Evolutionary conservation across 2,888 invertebrate genomes (phyloP).

Genomic region (Epinotia bilunana): DNA sequence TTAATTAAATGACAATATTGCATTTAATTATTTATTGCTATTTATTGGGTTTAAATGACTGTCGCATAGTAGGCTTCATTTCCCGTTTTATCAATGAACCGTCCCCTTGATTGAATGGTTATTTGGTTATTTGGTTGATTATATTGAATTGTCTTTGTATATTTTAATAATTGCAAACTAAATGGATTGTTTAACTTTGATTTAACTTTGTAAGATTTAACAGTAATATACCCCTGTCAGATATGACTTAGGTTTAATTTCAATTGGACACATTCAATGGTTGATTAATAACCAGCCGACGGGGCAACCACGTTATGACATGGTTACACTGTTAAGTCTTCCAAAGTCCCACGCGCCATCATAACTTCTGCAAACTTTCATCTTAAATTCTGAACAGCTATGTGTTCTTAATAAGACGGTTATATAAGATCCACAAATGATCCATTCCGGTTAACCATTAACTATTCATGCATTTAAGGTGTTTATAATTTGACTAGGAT

Average conservation of each 20-base stretch:
- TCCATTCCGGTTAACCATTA: not conserved
- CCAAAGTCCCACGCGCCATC: too few relatives aligned
- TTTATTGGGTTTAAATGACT: conserved; percentile 36
- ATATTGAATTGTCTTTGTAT: not conserved
- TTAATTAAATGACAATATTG: conserved; percentile 52
- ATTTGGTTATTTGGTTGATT: not conserved
- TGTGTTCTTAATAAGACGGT: not conserved
- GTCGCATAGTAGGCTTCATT: conserved; percentile 38
- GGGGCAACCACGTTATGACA: too few relatives aligned
- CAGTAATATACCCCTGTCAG: too few relatives aligned
- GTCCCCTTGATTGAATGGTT: not conserved
- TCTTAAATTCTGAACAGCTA: not conserved
- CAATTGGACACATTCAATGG: too few relatives aligned
- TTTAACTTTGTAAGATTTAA: too few relatives aligned
- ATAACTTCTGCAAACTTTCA: not conserved
- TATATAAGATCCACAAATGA: not conserved
- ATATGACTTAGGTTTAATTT: too few relatives aligned
- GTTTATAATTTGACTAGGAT: too few relatives aligned
- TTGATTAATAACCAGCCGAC: too few relatives aligned
- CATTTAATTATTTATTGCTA: conserved; percentile 46
- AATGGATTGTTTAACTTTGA: too few relatives aligned
- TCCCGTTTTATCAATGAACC: not conserved
- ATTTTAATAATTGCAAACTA: not conserved
- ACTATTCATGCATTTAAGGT: not conserved
- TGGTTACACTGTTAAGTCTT: too few relatives aligned